Conservation (phyloP, 2,888 invertebrate species). For the Caenorhabditis uteleia region DNA sequence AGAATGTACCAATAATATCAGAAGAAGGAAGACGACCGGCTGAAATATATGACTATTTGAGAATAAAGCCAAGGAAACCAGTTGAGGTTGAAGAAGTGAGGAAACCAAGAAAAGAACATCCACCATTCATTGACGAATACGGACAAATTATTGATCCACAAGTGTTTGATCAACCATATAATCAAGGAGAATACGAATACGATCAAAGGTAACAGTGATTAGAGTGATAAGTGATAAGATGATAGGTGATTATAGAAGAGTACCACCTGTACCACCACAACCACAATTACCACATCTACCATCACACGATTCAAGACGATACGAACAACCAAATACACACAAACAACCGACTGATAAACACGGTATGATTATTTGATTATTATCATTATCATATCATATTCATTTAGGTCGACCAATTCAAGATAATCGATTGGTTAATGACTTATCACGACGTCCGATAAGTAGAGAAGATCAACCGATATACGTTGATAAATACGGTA, state of each 20-base stretch:
- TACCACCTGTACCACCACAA: conserved; percentile 20
- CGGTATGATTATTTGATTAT: conserved; percentile 21
- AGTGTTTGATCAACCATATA: conserved; percentile 12
- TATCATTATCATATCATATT: background rate
- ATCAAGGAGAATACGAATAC: too few species aligned
- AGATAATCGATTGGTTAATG: conserved; percentile 42
- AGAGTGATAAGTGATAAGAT: too few species aligned
- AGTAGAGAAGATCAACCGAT: conserved; percentile 25
- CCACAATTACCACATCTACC: conserved; percentile 30
- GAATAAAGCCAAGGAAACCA: conserved; percentile 50
- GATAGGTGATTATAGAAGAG: conserved; percentile 7
- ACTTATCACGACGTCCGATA: conserved; percentile 38
- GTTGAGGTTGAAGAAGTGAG: conserved; percentile 41
- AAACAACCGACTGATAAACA: conserved; percentile 44
- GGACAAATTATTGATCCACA: conserved; percentile 25
- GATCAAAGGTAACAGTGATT: background rate
- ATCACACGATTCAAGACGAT: conserved; percentile 27
- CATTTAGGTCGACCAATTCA: conserved; percentile 40
- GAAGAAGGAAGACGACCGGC: conserved; percentile 35
- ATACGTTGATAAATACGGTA: conserved; percentile 34
- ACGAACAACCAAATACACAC: conserved; percentile 40
- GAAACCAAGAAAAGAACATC: conserved; percentile 16
- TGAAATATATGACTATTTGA: conserved; percentile 62
- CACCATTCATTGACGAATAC: conserved; percentile 38
- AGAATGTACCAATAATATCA: conserved; percentile 28